Evolutionary conservation across 2,113 vertebrate genomes (phyloP).

Genomic region (Platysteira castanea): DNA sequence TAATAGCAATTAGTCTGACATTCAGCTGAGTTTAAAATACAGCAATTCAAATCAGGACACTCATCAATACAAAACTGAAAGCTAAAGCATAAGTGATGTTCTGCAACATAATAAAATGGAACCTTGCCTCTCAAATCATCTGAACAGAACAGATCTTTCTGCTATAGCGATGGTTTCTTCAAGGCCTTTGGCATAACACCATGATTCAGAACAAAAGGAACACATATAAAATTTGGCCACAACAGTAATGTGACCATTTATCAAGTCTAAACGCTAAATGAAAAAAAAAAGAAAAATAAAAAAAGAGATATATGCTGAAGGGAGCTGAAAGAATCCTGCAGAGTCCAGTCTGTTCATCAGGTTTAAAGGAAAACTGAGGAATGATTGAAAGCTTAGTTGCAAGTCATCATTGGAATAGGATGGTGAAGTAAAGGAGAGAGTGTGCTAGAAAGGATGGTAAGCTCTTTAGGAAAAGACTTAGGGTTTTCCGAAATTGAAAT

Average conservation of each 20-base stretch:
- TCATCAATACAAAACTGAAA: not conserved
- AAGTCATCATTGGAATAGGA: not conserved
- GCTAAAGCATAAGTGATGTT: not conserved
- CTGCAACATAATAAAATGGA: not conserved
- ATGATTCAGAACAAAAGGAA: not conserved
- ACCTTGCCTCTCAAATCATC: not conserved
- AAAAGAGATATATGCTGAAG: fast-evolving
- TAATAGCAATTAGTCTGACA: not conserved
- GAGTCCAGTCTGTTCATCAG: not conserved
- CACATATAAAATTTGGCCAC: not conserved
- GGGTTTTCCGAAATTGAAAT: not conserved
- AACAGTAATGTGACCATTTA: not conserved
- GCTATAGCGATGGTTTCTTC: not conserved
- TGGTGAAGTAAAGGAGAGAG: not conserved
- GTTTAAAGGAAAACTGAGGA: not conserved
- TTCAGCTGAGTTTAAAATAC: not conserved
- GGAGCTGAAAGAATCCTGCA: not conserved
- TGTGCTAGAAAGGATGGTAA: not conserved
- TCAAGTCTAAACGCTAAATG: not conserved
- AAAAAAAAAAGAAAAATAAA: no score
- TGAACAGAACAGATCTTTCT: not conserved
- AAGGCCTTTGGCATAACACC: not conserved
- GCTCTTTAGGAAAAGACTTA: not conserved
- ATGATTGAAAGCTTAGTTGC: not conserved
- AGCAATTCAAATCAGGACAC: not conserved